Conservation (phyloP, 92 coral and sea anemone genomes). For the Zoanthus sociatus region DNA sequence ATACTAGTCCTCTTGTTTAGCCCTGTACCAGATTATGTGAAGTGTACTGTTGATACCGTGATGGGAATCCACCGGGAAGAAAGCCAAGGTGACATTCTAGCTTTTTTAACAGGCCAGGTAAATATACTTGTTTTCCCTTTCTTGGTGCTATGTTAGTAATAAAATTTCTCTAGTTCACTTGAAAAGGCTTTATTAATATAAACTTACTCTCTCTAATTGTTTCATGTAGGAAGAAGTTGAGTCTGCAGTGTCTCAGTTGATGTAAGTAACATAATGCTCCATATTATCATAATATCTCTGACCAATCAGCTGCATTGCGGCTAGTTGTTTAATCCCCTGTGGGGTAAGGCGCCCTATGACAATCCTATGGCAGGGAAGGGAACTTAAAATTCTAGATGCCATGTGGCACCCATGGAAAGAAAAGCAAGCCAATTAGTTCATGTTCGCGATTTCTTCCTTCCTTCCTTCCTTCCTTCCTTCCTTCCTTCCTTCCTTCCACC, state of each 20-base stretch:
- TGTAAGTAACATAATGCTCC: slow-evolving; percentile 59
- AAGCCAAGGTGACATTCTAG: slow-evolving; percentile 95
- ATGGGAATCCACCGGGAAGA: slow-evolving; percentile 96
- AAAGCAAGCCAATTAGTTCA: no score
- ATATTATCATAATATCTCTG: no score
- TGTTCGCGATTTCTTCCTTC: neutral
- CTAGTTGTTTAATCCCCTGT: no score
- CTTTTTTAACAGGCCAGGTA: slow-evolving; percentile 97
- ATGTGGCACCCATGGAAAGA: no score
- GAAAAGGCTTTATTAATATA: neutral
- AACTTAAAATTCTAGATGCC: no score
- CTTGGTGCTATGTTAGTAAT: neutral
- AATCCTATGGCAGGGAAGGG: no score
- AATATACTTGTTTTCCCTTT: no score
- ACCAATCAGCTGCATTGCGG: no score
- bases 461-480: neutral
- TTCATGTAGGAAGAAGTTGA: slow-evolving; percentile 90
- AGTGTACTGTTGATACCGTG: slow-evolving; percentile 92
- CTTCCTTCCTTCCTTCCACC: neutral
- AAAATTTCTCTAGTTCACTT: neutral
- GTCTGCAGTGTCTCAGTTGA: slow-evolving; percentile 80
- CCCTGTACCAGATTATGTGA: slow-evolving; percentile 93
- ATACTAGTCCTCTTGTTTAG: slow-evolving; percentile 36
- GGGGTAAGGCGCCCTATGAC: no score
- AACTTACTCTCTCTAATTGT: neutral